These are phyloP conservation scores for Agonopterix heracliana DNA, from an alignment of 2,888 invertebrate species.

Conservation along the genomic window DNA sequence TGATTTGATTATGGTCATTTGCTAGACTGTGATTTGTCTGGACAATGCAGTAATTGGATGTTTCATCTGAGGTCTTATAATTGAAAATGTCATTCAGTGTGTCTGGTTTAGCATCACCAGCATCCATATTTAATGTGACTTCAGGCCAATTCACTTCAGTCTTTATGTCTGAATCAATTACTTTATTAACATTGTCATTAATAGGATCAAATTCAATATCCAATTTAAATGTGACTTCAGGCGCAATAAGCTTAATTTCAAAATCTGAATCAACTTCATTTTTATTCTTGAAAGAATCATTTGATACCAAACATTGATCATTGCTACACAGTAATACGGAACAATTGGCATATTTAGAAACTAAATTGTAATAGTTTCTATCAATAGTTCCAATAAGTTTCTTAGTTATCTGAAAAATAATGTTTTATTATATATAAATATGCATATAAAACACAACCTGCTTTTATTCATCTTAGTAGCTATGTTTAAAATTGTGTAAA, in stretches of 20 bases:
- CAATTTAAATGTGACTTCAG: no score
- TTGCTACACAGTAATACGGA: background rate
- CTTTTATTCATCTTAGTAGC: no score
- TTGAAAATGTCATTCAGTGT: no score
- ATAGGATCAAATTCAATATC: no score
- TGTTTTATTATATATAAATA: background rate
- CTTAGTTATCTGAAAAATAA: constrained; percentile 17
- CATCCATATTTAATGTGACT: background rate
- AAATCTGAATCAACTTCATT: background rate
- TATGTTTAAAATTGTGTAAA: background rate
- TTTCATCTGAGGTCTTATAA: background rate
- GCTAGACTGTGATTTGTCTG: background rate
- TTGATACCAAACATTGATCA: background rate
- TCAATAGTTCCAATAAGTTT: constrained; percentile 18
- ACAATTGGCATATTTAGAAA: constrained; percentile 10
- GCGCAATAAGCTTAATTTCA: no score
- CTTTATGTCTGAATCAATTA: no score
- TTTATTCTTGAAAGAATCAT: background rate
- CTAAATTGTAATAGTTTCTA: constrained; percentile 21
- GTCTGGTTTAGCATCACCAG: background rate
- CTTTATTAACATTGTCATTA: no score
- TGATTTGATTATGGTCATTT: background rate
- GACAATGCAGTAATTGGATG: no score
- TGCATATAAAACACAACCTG: no score
- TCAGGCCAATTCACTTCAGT: background rate